phyloP scores from a whole-genome alignment of 2,888 invertebrate species.

The Anarsia innoxiella region DNA sequence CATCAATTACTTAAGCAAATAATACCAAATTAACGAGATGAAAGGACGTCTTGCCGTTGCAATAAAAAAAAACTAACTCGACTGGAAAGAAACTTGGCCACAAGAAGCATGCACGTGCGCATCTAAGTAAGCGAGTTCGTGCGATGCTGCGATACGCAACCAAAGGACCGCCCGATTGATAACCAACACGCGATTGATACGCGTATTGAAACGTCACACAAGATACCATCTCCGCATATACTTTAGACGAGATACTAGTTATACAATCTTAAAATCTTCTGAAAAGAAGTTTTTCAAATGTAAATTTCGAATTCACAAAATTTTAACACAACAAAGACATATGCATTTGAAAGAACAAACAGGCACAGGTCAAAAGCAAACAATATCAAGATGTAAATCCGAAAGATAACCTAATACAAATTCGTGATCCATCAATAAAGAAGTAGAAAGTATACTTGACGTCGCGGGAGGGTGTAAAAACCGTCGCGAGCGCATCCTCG shows the following conservation, averaged over 20 bases:
- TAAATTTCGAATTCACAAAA: conserved; percentile 24
- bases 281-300: no score
- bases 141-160: conserved; percentile 34
- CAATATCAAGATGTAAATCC: conserved; percentile 40
- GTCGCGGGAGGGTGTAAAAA: conserved; percentile 46
- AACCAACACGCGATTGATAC: conserved; percentile 40
- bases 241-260: no score
- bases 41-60: no score
- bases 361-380: conserved; percentile 27
- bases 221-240: conserved; percentile 68
- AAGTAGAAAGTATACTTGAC: conserved; percentile 25
- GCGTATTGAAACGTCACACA: conserved; percentile 69
- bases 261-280: no score
- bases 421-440: conserved; percentile 53
- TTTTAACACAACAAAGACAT: conserved; percentile 29
- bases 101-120: conserved; percentile 9
- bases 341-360: conserved; percentile 31
- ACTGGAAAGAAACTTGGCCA: no score
- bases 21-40: no score
- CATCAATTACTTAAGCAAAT: no score
- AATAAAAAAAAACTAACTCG: no score
- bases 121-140: conserved; percentile 26
- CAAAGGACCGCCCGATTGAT: conserved; percentile 32
- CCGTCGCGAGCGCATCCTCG: conserved; percentile 48
- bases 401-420: conserved; percentile 40